phyloP scores from a whole-genome alignment of 2,113 vertebrate genomes.

The Crotalus horridus region DNA sequence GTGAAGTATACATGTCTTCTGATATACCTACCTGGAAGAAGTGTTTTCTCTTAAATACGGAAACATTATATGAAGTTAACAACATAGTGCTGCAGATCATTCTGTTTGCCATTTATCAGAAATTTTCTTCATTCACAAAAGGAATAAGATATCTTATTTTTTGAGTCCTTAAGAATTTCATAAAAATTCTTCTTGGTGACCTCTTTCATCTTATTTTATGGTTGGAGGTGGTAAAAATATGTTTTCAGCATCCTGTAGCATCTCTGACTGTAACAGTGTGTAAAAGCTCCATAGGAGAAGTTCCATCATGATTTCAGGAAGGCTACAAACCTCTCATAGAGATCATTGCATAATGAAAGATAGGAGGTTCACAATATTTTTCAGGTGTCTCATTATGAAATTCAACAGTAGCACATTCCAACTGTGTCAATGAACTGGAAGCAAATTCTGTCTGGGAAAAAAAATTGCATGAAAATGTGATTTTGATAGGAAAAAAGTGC shows the following conservation, averaged over 20 bases:
- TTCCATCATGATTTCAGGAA: neutral
- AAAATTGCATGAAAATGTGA: neutral
- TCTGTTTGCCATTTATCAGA: neutral
- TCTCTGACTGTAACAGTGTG: neutral
- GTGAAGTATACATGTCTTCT: neutral
- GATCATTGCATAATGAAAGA: neutral
- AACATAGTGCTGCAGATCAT: neutral
- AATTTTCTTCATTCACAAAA: neutral
- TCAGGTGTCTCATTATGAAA: neutral
- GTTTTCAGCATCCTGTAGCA: neutral
- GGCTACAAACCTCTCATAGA: neutral
- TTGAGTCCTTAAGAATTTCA: neutral
- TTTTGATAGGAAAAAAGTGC: neutral
- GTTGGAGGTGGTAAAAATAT: neutral
- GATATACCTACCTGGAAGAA: neutral
- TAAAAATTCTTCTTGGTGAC: neutral
- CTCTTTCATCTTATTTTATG: neutral
- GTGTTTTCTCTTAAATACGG: neutral
- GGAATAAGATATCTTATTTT: neutral
- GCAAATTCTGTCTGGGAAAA: neutral
- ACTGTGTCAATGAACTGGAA: neutral
- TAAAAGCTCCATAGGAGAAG: neutral
- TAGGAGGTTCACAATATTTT: neutral
- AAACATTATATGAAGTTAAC: neutral
- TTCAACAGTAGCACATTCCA: neutral